Conservation (phyloP, 2,888 invertebrate species). For the Heliconius ethilla region DNA sequence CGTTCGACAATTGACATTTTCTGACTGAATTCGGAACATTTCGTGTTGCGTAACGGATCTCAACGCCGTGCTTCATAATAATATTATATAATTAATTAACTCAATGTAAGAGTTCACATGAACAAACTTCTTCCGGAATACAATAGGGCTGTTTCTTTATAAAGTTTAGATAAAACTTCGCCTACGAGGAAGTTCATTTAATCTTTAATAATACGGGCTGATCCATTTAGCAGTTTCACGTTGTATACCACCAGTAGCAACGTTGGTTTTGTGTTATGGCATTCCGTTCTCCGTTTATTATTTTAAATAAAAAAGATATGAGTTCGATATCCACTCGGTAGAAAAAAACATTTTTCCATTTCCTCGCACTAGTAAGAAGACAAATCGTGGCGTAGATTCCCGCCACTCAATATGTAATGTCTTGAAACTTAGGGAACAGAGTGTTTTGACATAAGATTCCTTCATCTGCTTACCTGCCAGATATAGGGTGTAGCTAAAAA, state of each 20-base stretch:
- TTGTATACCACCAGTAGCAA: not conserved
- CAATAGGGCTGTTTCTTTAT: conserved; percentile 4
- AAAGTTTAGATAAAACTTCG: conserved; percentile 8
- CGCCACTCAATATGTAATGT: not conserved
- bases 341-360: too few relatives aligned
- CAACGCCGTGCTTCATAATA: too few relatives aligned
- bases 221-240: not conserved
- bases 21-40: too few relatives aligned
- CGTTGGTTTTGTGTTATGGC: not conserved
- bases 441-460: not conserved
- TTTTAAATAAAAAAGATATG: too few relatives aligned
- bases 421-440: not conserved
- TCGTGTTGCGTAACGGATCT: too few relatives aligned
- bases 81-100: not conserved
- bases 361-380: not conserved
- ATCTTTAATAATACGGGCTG: conserved; percentile 12
- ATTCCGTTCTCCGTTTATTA: too few relatives aligned
- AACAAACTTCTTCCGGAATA: not conserved
- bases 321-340: too few relatives aligned
- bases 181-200: not conserved
- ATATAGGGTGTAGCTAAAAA: too few relatives aligned
- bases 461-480: not conserved
- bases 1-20: too few relatives aligned
- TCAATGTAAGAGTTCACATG: conserved; percentile 1
- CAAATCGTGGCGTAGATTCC: not conserved